Evolutionary conservation across 2,113 vertebrate species (phyloP).

Genomic region (Saguinus imperator): DNA sequence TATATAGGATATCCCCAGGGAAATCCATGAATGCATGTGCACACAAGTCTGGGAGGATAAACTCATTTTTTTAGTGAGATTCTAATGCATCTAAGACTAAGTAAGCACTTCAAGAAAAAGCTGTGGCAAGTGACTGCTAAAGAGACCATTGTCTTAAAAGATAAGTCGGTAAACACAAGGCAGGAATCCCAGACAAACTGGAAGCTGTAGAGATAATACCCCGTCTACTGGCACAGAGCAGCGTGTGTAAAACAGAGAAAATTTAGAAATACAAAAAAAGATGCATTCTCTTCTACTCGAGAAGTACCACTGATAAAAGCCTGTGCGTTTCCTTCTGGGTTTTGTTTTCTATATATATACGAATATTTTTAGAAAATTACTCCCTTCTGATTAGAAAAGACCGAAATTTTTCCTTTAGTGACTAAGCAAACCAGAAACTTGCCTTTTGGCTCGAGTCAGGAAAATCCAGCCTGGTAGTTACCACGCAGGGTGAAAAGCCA

Average conservation of each 20-base stretch:
- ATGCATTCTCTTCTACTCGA: neutral
- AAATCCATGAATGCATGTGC: neutral
- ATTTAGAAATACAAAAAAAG: neutral
- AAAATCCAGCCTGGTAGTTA: neutral
- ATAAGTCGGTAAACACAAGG: too few species aligned
- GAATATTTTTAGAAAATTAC: neutral
- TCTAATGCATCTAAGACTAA: neutral
- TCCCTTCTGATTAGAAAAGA: neutral
- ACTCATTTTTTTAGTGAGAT: neutral
- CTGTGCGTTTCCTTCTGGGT: neutral
- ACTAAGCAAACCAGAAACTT: neutral
- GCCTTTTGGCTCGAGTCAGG: neutral
- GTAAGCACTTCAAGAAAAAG: neutral
- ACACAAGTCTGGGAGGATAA: neutral
- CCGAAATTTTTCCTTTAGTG: neutral
- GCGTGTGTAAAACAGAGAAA: neutral
- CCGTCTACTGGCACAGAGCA: neutral
- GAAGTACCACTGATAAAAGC: neutral
- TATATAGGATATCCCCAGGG: neutral
- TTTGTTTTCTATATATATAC: neutral
- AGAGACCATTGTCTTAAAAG: neutral
- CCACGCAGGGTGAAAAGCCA: too few species aligned
- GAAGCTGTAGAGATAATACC: neutral
- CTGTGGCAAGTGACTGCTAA: too few species aligned
- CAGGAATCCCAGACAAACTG: neutral